A percentile compares a stretch with the other conserved stretches of the same genome.
phyloP scores from a whole-genome alignment of 2,888 invertebrate species.

The Odontocolon sp. region DNA sequence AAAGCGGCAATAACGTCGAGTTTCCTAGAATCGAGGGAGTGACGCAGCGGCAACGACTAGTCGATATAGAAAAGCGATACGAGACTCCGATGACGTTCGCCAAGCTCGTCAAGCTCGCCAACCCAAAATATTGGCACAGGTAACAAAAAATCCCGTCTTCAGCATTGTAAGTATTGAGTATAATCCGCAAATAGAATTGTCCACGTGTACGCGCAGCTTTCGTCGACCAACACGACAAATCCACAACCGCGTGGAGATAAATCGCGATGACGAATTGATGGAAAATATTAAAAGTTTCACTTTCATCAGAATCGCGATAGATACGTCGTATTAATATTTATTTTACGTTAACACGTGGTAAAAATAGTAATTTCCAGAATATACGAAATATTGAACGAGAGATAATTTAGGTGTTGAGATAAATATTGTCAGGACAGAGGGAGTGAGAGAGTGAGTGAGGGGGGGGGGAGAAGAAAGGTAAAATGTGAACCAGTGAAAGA shows the following conservation, averaged over 20 bases:
- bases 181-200: not conserved
- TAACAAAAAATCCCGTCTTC: not conserved
- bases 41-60: not conserved
- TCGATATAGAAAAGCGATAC: no score
- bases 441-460: not conserved
- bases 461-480: not conserved
- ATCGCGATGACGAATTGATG: no score
- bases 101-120: not conserved
- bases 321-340: not conserved
- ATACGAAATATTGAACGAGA: no score
- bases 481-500: not conserved
- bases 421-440: not conserved
- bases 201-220: conserved; percentile 11
- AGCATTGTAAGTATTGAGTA: not conserved
- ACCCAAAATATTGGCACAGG: not conserved
- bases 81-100: not conserved
- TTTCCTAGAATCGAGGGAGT: not conserved
- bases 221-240: not conserved
- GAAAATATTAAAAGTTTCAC: no score
- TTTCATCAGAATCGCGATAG: not conserved
- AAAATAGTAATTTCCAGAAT: no score
- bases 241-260: not conserved
- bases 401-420: no score
- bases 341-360: not conserved
- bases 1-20: no score